A percentile compares a stretch with the other conserved stretches of the same genome.
Evolutionary conservation across 2,113 vertebrate genomes (phyloP).

Genomic region (Neotoma lepida): DNA sequence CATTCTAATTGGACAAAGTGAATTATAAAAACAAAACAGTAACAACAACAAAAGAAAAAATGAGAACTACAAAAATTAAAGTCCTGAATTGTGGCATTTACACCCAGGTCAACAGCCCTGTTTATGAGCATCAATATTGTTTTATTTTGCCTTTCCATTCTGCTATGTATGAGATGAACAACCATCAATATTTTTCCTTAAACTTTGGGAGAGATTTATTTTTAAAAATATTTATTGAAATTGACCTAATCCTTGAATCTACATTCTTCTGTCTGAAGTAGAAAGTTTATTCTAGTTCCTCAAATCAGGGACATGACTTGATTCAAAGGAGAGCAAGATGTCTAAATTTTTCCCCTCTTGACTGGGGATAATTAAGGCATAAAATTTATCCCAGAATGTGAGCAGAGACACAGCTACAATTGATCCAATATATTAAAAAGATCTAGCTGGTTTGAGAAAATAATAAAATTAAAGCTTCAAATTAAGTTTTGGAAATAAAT

Average conservation of each 20-base stretch:
- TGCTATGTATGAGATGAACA: background rate
- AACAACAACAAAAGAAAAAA: background rate
- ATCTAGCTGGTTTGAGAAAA: constrained; percentile 58
- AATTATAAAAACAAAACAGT: background rate
- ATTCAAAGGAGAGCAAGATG: constrained; percentile 7
- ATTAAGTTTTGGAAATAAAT: constrained; percentile 74
- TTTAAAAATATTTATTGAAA: constrained; percentile 50
- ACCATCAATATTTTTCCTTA: background rate
- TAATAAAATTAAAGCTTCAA: constrained; percentile 75
- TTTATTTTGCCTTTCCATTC: constrained; percentile 26
- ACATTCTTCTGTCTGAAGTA: background rate
- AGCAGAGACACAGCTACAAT: constrained; percentile 46
- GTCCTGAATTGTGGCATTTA: constrained; percentile 37
- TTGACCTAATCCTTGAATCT: constrained; percentile 41
- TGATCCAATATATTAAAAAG: constrained; percentile 65
- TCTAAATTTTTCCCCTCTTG: background rate
- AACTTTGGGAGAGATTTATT: constrained; percentile 26
- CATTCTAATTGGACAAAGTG: background rate
- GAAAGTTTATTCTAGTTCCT: constrained; percentile 51
- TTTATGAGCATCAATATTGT: background rate
- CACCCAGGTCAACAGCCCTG: constrained; percentile 27
- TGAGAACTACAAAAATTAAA: background rate
- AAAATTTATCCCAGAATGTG: background rate
- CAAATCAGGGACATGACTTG: background rate
- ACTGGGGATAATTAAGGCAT: background rate